A percentile compares a stretch with the other conserved stretches of the same genome.
Conservation (phyloP, 2,113 vertebrate species). For the Melanostigma gelatinosum region DNA sequence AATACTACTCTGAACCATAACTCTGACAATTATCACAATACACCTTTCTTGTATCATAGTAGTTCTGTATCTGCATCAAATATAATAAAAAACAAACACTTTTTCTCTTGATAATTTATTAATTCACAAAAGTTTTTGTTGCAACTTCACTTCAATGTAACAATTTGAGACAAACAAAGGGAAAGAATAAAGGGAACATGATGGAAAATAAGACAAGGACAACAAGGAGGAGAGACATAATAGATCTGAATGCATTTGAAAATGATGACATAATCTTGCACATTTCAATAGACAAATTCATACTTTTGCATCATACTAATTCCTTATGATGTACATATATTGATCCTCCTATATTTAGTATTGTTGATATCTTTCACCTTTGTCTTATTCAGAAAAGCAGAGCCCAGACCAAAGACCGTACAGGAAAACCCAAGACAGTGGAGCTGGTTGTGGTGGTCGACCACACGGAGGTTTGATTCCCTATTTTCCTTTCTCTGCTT, state of each 20-base stretch:
- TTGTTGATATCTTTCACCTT: not conserved
- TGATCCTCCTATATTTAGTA: not conserved
- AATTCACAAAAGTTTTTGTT: not conserved
- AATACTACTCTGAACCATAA: not conserved
- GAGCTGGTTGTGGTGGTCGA: constrained; percentile 90
- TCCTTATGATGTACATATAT: not conserved
- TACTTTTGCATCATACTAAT: not conserved
- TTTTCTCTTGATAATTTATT: not conserved
- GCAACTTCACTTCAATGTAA: not conserved
- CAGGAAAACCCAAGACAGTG: constrained; percentile 79
- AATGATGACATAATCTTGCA: not conserved
- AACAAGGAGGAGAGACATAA: not conserved
- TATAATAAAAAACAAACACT: not conserved
- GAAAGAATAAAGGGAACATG: not conserved
- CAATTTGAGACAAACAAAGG: not conserved
- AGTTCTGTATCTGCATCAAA: not conserved
- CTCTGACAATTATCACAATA: not conserved
- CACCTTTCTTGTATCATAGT: not conserved
- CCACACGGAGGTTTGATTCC: constrained; percentile 84
- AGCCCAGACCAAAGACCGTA: constrained; percentile 47
- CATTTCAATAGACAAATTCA: constrained; percentile 4
- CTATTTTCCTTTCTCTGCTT: not conserved
- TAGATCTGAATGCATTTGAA: not conserved
- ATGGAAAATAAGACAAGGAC: not conserved
- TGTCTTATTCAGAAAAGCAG: constrained; percentile 78